A percentile compares a stretch with the other conserved stretches of the same genome.
These are phyloP conservation scores for Saxicola maurus DNA, from an alignment of 2,797 vertebrate species.

Conservation along the genomic window DNA sequence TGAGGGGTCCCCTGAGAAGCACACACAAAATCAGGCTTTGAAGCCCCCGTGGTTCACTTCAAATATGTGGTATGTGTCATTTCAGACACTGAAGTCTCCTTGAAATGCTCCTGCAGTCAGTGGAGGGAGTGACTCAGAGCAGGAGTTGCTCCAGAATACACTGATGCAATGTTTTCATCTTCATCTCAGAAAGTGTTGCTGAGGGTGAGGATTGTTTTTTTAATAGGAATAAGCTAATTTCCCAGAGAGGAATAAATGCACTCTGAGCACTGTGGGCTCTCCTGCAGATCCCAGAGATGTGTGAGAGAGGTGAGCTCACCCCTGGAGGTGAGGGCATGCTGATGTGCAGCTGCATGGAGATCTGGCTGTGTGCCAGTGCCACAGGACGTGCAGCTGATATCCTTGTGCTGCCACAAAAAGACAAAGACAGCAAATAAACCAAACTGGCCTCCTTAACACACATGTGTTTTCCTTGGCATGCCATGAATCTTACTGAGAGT, in stretches of 20 bases:
- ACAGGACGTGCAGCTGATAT: background rate
- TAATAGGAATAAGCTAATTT: background rate
- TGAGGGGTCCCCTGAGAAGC: background rate
- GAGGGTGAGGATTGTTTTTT: background rate
- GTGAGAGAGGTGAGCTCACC: background rate
- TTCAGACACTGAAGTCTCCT: background rate
- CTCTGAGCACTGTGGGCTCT: background rate
- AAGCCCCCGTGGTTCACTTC: background rate
- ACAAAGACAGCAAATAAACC: constrained; percentile 4
- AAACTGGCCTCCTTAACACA: background rate
- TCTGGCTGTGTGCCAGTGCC: background rate
- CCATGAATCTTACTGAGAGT: background rate
- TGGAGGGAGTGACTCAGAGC: background rate
- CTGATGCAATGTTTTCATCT: background rate
- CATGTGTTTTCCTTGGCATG: background rate
- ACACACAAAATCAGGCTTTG: background rate
- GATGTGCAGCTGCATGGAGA: rapidly evolving
- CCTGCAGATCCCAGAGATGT: background rate
- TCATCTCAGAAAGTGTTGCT: background rate
- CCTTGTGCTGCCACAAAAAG: background rate
- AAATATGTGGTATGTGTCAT: background rate
- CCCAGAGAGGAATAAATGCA: background rate
- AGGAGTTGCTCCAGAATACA: background rate
- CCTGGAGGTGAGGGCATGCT: background rate
- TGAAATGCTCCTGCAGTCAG: background rate